Evolutionary conservation across 1,140 invertebrate species (phyloP).

Genomic region (Brachionus manjavacas): DNA sequence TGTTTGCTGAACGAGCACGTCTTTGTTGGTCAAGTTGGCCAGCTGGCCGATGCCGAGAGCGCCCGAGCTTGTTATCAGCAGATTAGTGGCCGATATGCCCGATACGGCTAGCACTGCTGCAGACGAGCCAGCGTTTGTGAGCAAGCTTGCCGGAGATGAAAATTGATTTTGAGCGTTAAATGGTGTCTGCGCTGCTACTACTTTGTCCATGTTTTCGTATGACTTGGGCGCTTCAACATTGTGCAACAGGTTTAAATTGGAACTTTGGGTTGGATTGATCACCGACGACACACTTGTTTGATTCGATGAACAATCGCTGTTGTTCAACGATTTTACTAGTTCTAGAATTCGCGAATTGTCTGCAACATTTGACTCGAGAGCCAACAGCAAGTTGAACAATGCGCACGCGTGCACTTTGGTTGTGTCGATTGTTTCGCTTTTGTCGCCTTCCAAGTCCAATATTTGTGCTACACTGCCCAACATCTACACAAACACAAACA

Average conservation of each 20-base stretch:
- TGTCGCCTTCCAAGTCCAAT: conserved; percentile 66
- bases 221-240: neutral
- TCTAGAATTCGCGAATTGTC: conserved; percentile 92
- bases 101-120: conserved; percentile 26
- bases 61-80: conserved; percentile 35
- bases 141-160: conserved; percentile 7
- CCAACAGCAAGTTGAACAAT: conserved; percentile 79
- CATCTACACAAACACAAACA: conserved; percentile 78
- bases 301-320: conserved; percentile 52
- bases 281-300: neutral
- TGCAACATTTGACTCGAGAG: conserved; percentile 81
- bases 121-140: conserved; percentile 25
- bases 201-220: neutral
- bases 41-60: conserved; percentile 28
- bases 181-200: too few species aligned
- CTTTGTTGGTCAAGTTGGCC: conserved; percentile 20
- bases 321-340: conserved; percentile 66
- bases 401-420: conserved; percentile 78
- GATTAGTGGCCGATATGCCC: conserved; percentile 29
- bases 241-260: neutral
- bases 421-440: conserved; percentile 67
- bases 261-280: neutral
- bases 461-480: conserved; percentile 95
- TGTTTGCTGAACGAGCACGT: neutral
- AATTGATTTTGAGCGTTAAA: neutral